Percentiles rank a stretch among this genome's conserved stretches.
Conservation (phyloP, 2,113 vertebrate species). For the Microcebus jonahi region DNA sequence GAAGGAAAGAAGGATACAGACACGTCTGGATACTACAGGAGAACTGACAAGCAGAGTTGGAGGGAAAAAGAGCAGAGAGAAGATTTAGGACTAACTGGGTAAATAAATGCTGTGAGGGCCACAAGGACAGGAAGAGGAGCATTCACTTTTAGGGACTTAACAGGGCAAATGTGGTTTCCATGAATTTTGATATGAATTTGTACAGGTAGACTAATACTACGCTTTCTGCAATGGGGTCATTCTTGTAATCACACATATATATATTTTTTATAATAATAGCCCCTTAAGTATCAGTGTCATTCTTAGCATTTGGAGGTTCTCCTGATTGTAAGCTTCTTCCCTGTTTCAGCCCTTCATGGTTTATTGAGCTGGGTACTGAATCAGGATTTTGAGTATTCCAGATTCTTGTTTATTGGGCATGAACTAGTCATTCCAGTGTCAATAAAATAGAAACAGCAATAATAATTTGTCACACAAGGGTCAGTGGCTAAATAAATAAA, state of each 20-base stretch:
- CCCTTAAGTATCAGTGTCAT: background rate
- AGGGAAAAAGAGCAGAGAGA: background rate
- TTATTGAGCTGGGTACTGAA: background rate
- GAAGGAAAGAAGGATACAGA: background rate
- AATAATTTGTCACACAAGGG: background rate
- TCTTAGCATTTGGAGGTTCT: background rate
- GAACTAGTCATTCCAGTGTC: background rate
- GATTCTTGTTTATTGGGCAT: constrained; percentile 5
- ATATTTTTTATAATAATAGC: background rate
- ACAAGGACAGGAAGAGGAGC: background rate
- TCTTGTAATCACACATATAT: background rate
- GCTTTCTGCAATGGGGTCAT: background rate
- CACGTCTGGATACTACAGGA: constrained; percentile 12
- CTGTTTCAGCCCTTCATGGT: constrained; percentile 1
- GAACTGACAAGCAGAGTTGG: background rate
- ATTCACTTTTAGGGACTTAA: background rate
- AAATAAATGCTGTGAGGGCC: background rate
- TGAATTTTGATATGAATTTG: constrained; percentile 7
- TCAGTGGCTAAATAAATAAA: background rate
- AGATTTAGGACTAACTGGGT: background rate
- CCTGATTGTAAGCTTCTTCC: background rate
- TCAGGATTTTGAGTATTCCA: background rate
- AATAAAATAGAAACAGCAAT: background rate
- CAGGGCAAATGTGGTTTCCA: background rate
- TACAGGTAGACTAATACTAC: background rate